These are phyloP conservation scores for Carassius auratus DNA, from an alignment of 2,113 vertebrate species.

Conservation along the genomic window DNA sequence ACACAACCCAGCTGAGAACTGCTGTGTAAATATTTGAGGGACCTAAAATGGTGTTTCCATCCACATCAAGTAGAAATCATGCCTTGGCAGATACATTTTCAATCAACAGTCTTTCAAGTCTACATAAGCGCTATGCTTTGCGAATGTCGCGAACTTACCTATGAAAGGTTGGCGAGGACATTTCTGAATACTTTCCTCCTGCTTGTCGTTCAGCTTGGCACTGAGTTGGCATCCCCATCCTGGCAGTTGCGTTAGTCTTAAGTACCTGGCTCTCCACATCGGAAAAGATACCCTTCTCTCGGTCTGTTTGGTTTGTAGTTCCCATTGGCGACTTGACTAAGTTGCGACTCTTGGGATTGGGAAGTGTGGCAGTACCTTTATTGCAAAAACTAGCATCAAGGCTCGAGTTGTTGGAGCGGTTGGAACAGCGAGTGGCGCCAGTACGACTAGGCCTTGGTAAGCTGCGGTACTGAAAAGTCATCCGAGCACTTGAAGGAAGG, in stretches of 20 bases:
- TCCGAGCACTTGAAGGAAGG: constrained; percentile 75
- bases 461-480: constrained; percentile 82
- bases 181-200: constrained; percentile 85
- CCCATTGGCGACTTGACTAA: constrained; percentile 78
- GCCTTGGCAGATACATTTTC: neutral
- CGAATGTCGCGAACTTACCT: constrained; percentile 74
- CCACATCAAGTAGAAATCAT: neutral
- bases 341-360: constrained; percentile 81
- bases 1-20: constrained; percentile 8
- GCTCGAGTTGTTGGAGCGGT: constrained; percentile 51
- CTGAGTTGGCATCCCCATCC: constrained; percentile 55
- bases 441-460: constrained; percentile 83
- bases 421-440: constrained; percentile 77
- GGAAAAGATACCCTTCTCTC: constrained; percentile 81
- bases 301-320: constrained; percentile 80
- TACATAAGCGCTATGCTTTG: neutral
- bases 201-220: constrained; percentile 78
- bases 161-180: constrained; percentile 84
- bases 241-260: constrained; percentile 79
- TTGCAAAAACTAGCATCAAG: constrained; percentile 34
- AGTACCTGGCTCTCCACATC: constrained; percentile 76
- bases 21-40: constrained; percentile 26
- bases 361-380: constrained; percentile 65
- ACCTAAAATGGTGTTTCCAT: neutral
- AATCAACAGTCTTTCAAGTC: constrained; percentile 3